A percentile compares a stretch with the other conserved stretches of the same genome.
phyloP scores from a whole-genome alignment of 2,113 vertebrate species.

The Arothron firmamentum region DNA sequence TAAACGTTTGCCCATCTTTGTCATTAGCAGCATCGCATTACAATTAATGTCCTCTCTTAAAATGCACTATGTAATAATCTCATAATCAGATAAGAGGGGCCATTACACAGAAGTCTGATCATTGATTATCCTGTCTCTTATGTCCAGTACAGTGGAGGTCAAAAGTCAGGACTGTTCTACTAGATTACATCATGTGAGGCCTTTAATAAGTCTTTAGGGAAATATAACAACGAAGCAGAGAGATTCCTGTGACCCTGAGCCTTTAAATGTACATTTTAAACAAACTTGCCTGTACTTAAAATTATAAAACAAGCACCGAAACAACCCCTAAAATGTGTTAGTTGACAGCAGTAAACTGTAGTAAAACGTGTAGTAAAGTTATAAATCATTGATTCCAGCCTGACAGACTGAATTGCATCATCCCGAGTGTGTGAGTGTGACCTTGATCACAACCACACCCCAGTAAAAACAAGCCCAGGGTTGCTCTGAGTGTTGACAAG shows the following conservation, averaged over 20 bases:
- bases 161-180: slow-evolving; percentile 19
- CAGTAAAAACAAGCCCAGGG: neutral
- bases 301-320: neutral
- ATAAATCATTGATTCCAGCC: slow-evolving; percentile 35
- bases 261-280: neutral
- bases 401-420: slow-evolving; percentile 39
- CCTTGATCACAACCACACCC: slow-evolving; percentile 6
- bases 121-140: slow-evolving; percentile 19
- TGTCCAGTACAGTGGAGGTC: neutral
- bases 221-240: neutral
- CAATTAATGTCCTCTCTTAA: slow-evolving; percentile 8
- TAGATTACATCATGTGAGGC: slow-evolving; percentile 11
- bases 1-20: slow-evolving; percentile 8
- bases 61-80: slow-evolving; percentile 14
- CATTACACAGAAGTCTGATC: slow-evolving; percentile 2
- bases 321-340: neutral
- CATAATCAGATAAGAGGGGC: slow-evolving; percentile 8
- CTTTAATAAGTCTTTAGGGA: slow-evolving; percentile 3
- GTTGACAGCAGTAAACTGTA: neutral
- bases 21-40: slow-evolving; percentile 11
- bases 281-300: neutral
- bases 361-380: neutral
- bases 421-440: neutral
- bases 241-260: too few species aligned
- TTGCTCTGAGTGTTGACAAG: neutral